Conservation (phyloP, 1,140 invertebrate species). For the Brachionus koreanus region DNA sequence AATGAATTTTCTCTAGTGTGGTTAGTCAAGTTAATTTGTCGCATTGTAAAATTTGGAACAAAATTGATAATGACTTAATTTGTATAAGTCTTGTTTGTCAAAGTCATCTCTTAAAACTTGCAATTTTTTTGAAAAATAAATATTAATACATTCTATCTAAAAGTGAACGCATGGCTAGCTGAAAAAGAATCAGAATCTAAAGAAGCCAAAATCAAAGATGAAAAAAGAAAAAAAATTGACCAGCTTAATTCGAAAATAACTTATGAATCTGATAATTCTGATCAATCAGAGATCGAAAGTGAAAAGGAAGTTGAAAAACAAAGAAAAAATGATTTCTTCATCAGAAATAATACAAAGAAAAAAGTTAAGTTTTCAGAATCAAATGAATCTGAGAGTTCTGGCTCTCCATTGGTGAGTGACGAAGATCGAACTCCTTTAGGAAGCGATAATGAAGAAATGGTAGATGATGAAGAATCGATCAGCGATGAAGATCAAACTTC, state of each 20-base stretch:
- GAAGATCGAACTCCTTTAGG: background rate
- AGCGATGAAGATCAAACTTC: background rate
- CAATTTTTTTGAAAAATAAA: too few species aligned
- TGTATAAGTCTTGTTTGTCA: too few species aligned
- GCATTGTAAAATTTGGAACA: too few species aligned
- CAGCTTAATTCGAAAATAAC: background rate
- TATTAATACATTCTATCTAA: background rate
- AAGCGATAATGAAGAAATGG: constrained; percentile 8
- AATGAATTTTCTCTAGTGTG: too few species aligned
- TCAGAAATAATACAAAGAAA: background rate
- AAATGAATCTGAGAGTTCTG: background rate
- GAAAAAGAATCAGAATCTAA: background rate
- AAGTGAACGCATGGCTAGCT: background rate
- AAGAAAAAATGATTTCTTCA: constrained; percentile 28
- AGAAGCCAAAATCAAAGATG: background rate
- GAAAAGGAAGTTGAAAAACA: background rate
- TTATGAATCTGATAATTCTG: background rate
- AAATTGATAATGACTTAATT: too few species aligned
- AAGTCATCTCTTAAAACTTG: too few species aligned
- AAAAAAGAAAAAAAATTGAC: constrained; percentile 4
- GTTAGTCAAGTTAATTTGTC: too few species aligned
- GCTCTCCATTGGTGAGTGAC: background rate
- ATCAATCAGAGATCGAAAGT: constrained; percentile 10
- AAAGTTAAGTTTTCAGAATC: background rate
- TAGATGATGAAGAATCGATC: constrained; percentile 6